Evolutionary conservation across 1,140 invertebrate species (phyloP).

Genomic region (Vollenhovia emeryi): DNA sequence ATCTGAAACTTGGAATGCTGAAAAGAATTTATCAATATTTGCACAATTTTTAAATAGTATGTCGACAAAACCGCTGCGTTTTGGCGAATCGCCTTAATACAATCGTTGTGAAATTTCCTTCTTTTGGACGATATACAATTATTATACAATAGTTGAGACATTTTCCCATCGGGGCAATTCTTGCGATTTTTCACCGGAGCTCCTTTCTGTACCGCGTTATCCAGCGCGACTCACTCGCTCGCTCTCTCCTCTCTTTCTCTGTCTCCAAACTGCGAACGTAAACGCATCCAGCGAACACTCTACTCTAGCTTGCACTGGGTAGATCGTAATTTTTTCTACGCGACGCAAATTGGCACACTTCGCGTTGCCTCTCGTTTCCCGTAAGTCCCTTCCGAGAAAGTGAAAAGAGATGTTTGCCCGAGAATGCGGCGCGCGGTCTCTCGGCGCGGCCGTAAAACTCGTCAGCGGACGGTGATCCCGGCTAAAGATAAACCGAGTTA

Average conservation of each 20-base stretch:
- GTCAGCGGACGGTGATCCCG: constrained; percentile 34
- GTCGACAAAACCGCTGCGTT: too few relatives aligned
- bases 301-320: not conserved
- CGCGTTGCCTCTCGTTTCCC: constrained; percentile 6
- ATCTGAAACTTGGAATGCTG: too few relatives aligned
- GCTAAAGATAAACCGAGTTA: constrained; percentile 61
- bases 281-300: not conserved
- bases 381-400: constrained; percentile 33
- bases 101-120: too few relatives aligned
- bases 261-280: not conserved
- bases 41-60: too few relatives aligned
- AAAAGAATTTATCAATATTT: too few relatives aligned
- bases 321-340: constrained; percentile 4
- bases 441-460: constrained; percentile 38
- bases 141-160: too few relatives aligned
- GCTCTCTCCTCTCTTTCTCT: too few relatives aligned
- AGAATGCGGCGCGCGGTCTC: constrained; percentile 23
- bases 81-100: too few relatives aligned
- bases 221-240: not conserved
- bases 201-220: not conserved
- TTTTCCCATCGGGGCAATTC: too few relatives aligned
- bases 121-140: too few relatives aligned
- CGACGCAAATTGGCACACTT: constrained; percentile 24
- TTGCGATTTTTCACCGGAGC: not conserved
- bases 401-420: constrained; percentile 49